These are phyloP conservation scores for Nebria ingens DNA, from an alignment of 1,140 invertebrate species.

Conservation along the genomic window DNA sequence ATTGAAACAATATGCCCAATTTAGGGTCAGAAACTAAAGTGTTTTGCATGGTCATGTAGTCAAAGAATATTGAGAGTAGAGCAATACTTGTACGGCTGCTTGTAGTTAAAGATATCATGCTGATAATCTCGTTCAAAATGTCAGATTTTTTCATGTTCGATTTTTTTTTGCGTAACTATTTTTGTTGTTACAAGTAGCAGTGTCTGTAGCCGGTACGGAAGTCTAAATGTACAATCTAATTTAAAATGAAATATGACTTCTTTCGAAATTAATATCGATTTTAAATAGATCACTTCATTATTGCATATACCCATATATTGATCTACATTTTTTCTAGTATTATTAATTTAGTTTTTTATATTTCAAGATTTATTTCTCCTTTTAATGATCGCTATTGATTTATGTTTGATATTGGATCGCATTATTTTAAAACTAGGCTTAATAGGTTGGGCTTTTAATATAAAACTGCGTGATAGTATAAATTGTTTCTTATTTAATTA, in stretches of 20 bases:
- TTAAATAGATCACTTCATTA: slow-evolving; percentile 7
- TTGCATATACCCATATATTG: neutral
- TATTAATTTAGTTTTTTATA: slow-evolving; percentile 1
- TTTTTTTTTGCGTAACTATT: neutral
- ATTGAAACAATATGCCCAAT: too few relatives aligned
- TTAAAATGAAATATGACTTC: slow-evolving; percentile 6
- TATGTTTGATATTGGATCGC: too few relatives aligned
- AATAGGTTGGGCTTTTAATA: too few relatives aligned
- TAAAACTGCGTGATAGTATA: too few relatives aligned
- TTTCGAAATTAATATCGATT: slow-evolving; percentile 8
- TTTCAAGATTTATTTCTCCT: neutral
- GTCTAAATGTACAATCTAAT: neutral
- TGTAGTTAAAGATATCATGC: too few relatives aligned
- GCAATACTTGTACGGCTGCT: too few relatives aligned
- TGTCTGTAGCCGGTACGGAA: neutral
- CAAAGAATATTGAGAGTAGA: too few relatives aligned
- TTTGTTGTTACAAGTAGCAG: neutral
- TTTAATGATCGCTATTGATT: slow-evolving; percentile 5
- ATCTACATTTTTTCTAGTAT: neutral
- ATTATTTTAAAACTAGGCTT: too few relatives aligned
- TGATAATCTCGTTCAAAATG: neutral
- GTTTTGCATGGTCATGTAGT: too few relatives aligned
- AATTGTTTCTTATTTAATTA: too few relatives aligned
- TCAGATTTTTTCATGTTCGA: neutral
- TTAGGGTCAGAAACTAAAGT: too few relatives aligned